phyloP scores from a whole-genome alignment of 2,797 vertebrate genomes.

The Sciurus vulgaris region DNA sequence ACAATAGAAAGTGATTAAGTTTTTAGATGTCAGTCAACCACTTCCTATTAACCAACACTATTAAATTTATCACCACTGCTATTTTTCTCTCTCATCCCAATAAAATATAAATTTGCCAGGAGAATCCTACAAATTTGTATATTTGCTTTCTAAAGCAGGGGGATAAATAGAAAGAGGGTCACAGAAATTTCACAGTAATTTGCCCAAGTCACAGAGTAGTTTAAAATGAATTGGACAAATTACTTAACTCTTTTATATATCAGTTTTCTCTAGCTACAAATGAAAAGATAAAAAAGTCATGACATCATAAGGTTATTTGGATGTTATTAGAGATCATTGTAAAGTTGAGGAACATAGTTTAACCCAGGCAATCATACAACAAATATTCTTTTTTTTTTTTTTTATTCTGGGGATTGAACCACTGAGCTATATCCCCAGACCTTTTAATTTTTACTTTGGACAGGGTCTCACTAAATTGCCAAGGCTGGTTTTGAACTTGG shows the following conservation, averaged over 20 bases:
- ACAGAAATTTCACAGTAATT: slow-evolving; percentile 29
- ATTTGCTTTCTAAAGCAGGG: neutral
- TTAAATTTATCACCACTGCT: neutral
- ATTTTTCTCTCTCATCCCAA: neutral
- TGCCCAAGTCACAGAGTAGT: neutral
- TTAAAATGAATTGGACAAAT: neutral
- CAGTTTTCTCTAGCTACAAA: slow-evolving; percentile 2
- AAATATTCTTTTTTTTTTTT: slow-evolving; percentile 41
- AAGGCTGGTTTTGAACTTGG: neutral
- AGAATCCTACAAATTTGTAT: neutral
- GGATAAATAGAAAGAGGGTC: neutral
- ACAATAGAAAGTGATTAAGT: neutral
- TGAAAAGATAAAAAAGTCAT: neutral
- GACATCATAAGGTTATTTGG: neutral
- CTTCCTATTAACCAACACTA: neutral
- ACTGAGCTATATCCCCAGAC: neutral
- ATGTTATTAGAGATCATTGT: neutral
- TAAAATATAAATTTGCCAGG: slow-evolving; percentile 50
- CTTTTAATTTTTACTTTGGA: neutral
- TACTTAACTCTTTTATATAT: neutral
- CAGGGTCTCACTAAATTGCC: neutral
- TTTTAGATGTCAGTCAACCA: neutral
- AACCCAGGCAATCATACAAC: neutral
- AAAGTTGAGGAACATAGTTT: neutral
- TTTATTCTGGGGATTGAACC: neutral